Evolutionary conservation across 2,113 vertebrate genomes (phyloP).

Genomic region (Numida meleagris): DNA sequence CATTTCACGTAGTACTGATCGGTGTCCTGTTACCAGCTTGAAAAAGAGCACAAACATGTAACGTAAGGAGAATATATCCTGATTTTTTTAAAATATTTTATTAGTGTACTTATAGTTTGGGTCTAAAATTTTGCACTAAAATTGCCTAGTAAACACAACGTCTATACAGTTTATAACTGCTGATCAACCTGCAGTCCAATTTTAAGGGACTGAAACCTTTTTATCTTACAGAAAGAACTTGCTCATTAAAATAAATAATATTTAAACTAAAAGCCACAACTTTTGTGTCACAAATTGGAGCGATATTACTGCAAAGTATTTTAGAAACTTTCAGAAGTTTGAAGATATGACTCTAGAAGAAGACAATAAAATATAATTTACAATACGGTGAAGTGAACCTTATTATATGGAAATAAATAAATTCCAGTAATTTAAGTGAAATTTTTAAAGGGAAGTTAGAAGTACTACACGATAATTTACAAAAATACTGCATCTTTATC

Average conservation of each 20-base stretch:
- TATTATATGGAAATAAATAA: background rate
- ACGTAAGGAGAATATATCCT: background rate
- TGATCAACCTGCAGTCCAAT: background rate
- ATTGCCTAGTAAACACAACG: background rate
- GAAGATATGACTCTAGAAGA: background rate
- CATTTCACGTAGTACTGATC: background rate
- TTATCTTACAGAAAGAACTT: background rate
- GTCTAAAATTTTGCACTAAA: no score
- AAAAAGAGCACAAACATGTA: background rate
- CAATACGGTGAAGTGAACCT: background rate
- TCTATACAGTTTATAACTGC: background rate
- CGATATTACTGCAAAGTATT: background rate
- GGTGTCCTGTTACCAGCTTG: background rate
- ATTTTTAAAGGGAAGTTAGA: constrained; percentile 31
- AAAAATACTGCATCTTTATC: background rate
- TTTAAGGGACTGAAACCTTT: background rate
- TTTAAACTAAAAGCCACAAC: background rate
- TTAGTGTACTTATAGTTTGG: background rate
- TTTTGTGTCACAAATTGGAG: background rate
- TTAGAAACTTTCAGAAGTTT: background rate
- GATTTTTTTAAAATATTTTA: background rate
- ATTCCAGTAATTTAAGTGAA: background rate
- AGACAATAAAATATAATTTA: background rate
- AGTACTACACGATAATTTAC: background rate
- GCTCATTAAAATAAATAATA: background rate